A percentile compares a stretch with the other conserved stretches of the same genome.
These are phyloP conservation scores for Lepidurus apus DNA, from an alignment of 1,140 invertebrate genomes.

Conservation along the genomic window DNA sequence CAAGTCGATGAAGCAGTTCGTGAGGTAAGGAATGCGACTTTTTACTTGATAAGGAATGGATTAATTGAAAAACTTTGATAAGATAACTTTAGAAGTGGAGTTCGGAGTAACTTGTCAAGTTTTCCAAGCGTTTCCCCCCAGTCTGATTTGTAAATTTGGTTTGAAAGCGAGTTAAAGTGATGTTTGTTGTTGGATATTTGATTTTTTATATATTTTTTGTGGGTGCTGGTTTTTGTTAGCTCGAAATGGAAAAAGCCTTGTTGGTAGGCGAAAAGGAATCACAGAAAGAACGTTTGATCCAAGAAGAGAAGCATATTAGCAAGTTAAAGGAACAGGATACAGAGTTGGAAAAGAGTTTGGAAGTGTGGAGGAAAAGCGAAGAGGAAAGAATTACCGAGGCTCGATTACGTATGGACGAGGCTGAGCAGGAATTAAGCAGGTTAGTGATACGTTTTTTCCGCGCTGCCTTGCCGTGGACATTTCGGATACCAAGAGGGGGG, in stretches of 20 bases:
- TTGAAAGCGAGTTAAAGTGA: no score
- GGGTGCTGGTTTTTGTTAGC: slow-evolving; percentile 46
- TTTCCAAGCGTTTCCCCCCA: not conserved
- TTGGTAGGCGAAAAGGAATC: slow-evolving; percentile 73
- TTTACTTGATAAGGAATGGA: not conserved
- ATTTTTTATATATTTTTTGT: slow-evolving; percentile 24
- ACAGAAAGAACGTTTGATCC: slow-evolving; percentile 61
- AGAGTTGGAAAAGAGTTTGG: slow-evolving; percentile 52
- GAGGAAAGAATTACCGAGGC: slow-evolving; percentile 30
- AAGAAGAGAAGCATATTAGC: slow-evolving; percentile 63
- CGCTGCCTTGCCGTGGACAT: not conserved
- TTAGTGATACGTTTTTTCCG: slow-evolving; percentile 35
- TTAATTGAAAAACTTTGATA: not conserved
- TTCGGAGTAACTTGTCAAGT: not conserved
- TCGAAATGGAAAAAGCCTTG: slow-evolving; percentile 76
- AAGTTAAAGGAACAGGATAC: slow-evolving; percentile 57
- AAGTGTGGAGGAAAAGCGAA: slow-evolving; percentile 42
- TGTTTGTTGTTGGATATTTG: slow-evolving; percentile 16
- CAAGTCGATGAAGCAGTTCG: slow-evolving; percentile 75
- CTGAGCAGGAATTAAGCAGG: slow-evolving; percentile 47
- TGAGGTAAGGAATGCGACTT: slow-evolving; percentile 54
- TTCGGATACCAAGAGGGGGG: not conserved
- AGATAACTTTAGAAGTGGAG: not conserved
- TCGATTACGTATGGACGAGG: slow-evolving; percentile 33
- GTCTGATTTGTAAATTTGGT: no score